Evolutionary conservation across 2,113 vertebrate genomes (phyloP), one percentile per base, ranked within the genome.

Genomic region (Trogon melanurus): DNA sequence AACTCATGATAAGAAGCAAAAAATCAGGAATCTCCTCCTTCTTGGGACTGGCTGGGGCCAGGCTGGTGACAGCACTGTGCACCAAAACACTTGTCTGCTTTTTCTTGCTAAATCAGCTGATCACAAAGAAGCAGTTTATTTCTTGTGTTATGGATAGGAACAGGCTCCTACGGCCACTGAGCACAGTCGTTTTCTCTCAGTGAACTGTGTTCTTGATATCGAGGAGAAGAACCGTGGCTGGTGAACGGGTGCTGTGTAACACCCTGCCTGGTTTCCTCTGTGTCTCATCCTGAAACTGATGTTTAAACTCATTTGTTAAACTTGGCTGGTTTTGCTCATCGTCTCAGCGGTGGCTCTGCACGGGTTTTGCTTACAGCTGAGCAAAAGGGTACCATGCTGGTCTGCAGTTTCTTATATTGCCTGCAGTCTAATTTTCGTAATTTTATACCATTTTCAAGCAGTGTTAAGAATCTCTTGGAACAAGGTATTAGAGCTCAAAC

Each of bases 221-320:
- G 60, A 83, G 72, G 86, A 92, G 27, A 2, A 48, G 60, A 93
- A 50, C 8, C 5, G 62, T 66, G 70, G 87, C 30, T 87, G 81
- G 38, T 72, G 85, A 91, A 53, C 45, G 89, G 92, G 74, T 94
- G 53, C 90, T 76, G 21, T 82, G 62, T 76, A 82, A 83, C 69
- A 91, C 91, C 75, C 82, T 92, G 56, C 53, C 54, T 61, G 2
- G 16, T 47, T 94, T 91, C 45, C 81, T 74, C 75, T 70, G 30
- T 41, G 60, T 48, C 79, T 91, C 10, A 0, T 56, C 60, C 72
- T 51, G 47, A 80, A 93, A 88, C 5, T 72, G 82, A 88, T 83
- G 72, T 65, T 90, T 93, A 56, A 85, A 76, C 75, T 86, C 75
- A 44, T 86, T 88, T 80, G 79, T 82, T 62, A 85, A 82, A 75